phyloP scores from a whole-genome alignment of 1,140 invertebrate genomes.

The Ganaspis sp. region DNA sequence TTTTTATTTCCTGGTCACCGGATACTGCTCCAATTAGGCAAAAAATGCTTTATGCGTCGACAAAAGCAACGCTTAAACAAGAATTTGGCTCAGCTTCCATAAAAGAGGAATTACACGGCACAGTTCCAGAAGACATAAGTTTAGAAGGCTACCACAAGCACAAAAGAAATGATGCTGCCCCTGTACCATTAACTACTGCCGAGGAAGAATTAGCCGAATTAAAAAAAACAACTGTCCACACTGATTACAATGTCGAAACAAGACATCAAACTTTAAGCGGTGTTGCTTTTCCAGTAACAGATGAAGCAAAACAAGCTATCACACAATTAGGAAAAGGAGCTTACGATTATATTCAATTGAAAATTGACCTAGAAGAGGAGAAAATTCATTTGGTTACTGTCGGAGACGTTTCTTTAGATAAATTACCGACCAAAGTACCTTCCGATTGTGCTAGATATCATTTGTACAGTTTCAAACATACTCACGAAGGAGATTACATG shows the following conservation, averaged over 20 bases:
- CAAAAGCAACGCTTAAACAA: conserved; percentile 97
- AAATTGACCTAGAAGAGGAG: conserved; percentile 87
- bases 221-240: conserved; percentile 84
- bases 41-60: conserved; percentile 99
- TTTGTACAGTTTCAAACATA: conserved; percentile 93
- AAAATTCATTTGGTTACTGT: conserved; percentile 85
- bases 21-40: conserved; percentile 92
- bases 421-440: conserved; percentile 87
- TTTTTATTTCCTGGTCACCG: conserved; percentile 96
- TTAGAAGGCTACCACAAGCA: conserved; percentile 89
- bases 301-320: conserved; percentile 87
- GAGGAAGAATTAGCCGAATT: conserved; percentile 93
- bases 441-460: conserved; percentile 92
- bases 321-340: conserved; percentile 80
- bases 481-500: conserved; percentile 92
- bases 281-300: conserved; percentile 93
- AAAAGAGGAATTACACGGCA: conserved; percentile 94
- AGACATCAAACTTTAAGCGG: conserved; percentile 94
- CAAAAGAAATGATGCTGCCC: conserved; percentile 85
- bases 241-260: conserved; percentile 88
- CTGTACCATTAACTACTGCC: conserved; percentile 90
- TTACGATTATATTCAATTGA: conserved; percentile 87
- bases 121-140: conserved; percentile 87
- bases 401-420: conserved; percentile 77
- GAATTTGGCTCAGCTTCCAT: conserved; percentile 95